phyloP scores from a whole-genome alignment of 2,888 invertebrate species.

The Drosophila antonietae region DNA sequence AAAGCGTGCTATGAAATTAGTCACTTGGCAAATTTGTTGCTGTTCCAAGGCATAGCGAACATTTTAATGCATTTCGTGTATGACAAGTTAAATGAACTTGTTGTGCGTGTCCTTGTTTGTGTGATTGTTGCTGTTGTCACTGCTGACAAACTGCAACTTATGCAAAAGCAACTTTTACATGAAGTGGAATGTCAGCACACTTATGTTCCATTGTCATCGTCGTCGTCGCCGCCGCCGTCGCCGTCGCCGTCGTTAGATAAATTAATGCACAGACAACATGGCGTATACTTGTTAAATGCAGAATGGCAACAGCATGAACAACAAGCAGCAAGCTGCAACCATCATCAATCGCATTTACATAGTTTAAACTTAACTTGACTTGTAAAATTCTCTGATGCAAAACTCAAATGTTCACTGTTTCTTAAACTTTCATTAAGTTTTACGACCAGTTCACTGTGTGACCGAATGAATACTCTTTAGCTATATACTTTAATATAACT shows the following conservation, averaged over 20 bases:
- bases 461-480: slow-evolving; percentile 6
- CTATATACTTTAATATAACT: no score
- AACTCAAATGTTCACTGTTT: slow-evolving; percentile 14
- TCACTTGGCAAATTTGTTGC: slow-evolving; percentile 31
- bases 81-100: slow-evolving; percentile 72
- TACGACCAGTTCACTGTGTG: slow-evolving; percentile 1
- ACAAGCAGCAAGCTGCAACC: slow-evolving; percentile 1
- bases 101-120: slow-evolving; percentile 44
- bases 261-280: slow-evolving; percentile 73
- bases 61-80: slow-evolving; percentile 63
- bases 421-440: slow-evolving; percentile 35
- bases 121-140: slow-evolving; percentile 26
- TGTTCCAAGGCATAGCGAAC: slow-evolving; percentile 30
- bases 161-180: slow-evolving; percentile 58
- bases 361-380: slow-evolving; percentile 40
- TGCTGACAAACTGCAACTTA: slow-evolving; percentile 53
- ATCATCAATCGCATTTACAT: slow-evolving; percentile 41
- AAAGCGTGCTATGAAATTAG: slow-evolving; percentile 60
- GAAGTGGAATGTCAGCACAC: slow-evolving; percentile 73
- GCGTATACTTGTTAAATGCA: slow-evolving; percentile 72
- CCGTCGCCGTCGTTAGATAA: slow-evolving; percentile 43
- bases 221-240: no score
- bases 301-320: slow-evolving; percentile 26
- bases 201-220: slow-evolving; percentile 56
- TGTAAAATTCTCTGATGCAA: slow-evolving; percentile 16